Conservation (phyloP, 2,888 invertebrate genomes). For the Mesochorus sp. region DNA sequence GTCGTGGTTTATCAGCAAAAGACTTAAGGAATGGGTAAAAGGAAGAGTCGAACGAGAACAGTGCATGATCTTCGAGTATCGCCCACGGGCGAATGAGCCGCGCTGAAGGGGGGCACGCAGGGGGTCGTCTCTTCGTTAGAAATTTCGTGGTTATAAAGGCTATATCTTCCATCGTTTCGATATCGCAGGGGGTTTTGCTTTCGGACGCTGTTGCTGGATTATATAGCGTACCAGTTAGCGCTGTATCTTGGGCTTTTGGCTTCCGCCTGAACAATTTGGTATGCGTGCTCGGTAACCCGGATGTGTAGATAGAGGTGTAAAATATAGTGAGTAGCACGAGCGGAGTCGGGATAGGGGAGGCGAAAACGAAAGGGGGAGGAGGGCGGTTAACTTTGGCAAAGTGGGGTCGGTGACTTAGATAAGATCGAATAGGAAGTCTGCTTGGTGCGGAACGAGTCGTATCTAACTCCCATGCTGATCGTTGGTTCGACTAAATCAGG, state of each 20-base stretch:
- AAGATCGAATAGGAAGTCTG: slow-evolving; percentile 56
- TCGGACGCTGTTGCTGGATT: slow-evolving; percentile 46
- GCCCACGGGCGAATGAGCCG: slow-evolving; percentile 36
- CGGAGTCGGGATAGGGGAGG: slow-evolving; percentile 3
- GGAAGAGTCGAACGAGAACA: slow-evolving; percentile 15
- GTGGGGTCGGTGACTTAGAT: slow-evolving; percentile 59
- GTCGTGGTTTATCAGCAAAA: slow-evolving; percentile 59
- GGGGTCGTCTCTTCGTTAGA: slow-evolving; percentile 45
- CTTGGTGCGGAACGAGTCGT: slow-evolving; percentile 31
- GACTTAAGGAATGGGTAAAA: background rate
- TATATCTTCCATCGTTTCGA: slow-evolving; percentile 52
- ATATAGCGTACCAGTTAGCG: slow-evolving; percentile 26
- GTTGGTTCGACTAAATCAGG: slow-evolving; percentile 30
- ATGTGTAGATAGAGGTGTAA: slow-evolving; percentile 67
- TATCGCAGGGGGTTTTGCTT: slow-evolving; percentile 21
- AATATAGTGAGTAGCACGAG: slow-evolving; percentile 61
- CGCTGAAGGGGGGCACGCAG: too few relatives aligned
- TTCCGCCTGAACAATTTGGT: slow-evolving; percentile 62
- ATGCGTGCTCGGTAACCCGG: slow-evolving; percentile 65
- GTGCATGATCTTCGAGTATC: slow-evolving; percentile 53
- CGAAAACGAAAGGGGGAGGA: slow-evolving; percentile 28
- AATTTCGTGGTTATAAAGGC: slow-evolving; percentile 55
- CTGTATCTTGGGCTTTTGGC: slow-evolving; percentile 47
- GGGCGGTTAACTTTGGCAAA: slow-evolving; percentile 49
- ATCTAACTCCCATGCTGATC: slow-evolving; percentile 29